A percentile compares a stretch with the other conserved stretches of the same genome.
phyloP scores from a whole-genome alignment of 2,113 vertebrate species.

The Cottus gobio region DNA sequence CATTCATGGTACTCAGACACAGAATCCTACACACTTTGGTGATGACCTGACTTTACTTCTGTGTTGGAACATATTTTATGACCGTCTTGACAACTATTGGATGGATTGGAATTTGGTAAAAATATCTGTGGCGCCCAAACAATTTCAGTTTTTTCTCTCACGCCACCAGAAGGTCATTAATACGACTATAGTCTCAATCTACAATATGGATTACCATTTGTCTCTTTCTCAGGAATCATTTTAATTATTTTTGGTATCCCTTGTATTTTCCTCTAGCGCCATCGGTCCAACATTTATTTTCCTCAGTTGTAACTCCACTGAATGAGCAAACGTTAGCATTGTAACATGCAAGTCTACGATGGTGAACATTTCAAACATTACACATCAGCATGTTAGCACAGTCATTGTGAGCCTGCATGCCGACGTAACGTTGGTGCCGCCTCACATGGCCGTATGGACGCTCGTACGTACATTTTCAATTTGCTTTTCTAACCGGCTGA shows the following conservation, averaged over 20 bases:
- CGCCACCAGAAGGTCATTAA: not conserved
- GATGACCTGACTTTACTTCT: not conserved
- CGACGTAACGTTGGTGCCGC: not conserved
- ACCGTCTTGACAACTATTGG: not conserved
- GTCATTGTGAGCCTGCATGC: not conserved
- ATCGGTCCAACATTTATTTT: not conserved
- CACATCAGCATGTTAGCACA: not conserved
- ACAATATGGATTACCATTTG: not conserved
- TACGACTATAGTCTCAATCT: not conserved
- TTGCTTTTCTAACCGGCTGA: constrained; percentile 84
- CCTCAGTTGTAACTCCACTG: not conserved
- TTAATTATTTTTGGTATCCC: not conserved
- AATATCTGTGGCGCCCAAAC: not conserved
- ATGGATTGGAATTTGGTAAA: not conserved
- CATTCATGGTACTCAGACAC: not conserved
- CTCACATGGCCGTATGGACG: not conserved
- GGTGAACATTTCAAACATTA: not conserved
- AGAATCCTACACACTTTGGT: not conserved
- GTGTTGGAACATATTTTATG: not conserved
- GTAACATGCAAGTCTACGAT: not conserved
- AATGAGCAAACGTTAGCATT: not conserved
- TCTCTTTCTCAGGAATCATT: not conserved
- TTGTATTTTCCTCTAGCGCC: not conserved
- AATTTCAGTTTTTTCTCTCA: not conserved
- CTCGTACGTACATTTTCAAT: constrained; percentile 84